Evolutionary conservation across 1,140 invertebrate species (phyloP), one percentile per base, ranked within the genome.

Genomic region (Drosophila parvula): DNA sequence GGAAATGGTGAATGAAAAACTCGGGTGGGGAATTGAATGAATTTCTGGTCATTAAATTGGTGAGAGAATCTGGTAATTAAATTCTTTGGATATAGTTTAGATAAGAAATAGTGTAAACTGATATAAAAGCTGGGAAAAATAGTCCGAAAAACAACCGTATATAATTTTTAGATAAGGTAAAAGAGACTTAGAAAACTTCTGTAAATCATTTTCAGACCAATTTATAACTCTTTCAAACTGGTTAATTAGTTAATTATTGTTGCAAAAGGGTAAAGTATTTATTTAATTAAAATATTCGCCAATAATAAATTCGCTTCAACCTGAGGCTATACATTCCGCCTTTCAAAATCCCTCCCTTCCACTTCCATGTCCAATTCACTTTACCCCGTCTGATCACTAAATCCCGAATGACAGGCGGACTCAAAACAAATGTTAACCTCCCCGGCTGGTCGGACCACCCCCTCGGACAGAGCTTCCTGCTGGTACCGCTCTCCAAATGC

Each of bases 391-490:
- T 53, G 45, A 50, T 57, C 45, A 43, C 43, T 59, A 83, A 80
- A 83, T 73, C n/a, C 41, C 45, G 67, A 75, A 48, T 61, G 80
- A 83, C 80, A 83, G 63, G 7, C 53, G n/a, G 45, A 53, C 81
- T 79, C 80, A 84, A 83, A 83, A 84, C 80, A 84, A 83, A 79
- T 80, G 53, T 69, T 67, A 36, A 44, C 44, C 28, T 61, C 34
- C 47, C 32, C 30, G 6, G 28, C 6, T 28, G 34, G 47, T 9
- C 11, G 50, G 30, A 9, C 32, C 27, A 32, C 34, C 40, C 16
- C 43, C 51, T 44, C 18, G 38, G 48, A 63, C 51, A 73, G 62
- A 51, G 82, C 79, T 82, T 85, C 83, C 82, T 86, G 81, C 70
- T 85, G 82, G 57, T 68, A 64, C 40, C 47, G 50, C 51, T 27